A percentile compares a stretch with the other conserved stretches of the same genome.
phyloP scores from a whole-genome alignment of 2,113 vertebrate species.

The Setophaga coronata region DNA sequence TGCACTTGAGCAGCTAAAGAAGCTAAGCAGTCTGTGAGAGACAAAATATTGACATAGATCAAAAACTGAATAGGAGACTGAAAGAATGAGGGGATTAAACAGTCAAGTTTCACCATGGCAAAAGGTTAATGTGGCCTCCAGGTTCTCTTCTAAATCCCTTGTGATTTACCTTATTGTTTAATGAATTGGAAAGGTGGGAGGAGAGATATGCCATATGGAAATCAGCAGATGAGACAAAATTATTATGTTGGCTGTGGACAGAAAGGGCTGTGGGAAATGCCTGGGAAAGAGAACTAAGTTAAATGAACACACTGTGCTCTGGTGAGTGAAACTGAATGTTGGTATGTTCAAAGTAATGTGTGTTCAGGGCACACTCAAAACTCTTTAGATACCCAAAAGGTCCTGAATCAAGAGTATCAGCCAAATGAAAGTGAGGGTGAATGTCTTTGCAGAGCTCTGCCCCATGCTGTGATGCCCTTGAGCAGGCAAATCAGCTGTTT shows the following conservation, averaged over 20 bases:
- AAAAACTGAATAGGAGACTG: slow-evolving; percentile 39
- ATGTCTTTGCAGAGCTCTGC: neutral
- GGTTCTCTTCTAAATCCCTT: slow-evolving; percentile 24
- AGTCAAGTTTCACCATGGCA: slow-evolving; percentile 6
- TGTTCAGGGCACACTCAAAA: neutral
- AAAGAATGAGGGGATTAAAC: slow-evolving; percentile 51
- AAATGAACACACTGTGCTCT: rapidly evolving
- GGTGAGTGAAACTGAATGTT: neutral
- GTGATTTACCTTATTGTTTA: slow-evolving; percentile 43
- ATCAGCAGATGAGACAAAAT: slow-evolving; percentile 13
- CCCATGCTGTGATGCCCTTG: neutral
- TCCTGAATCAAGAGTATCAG: neutral
- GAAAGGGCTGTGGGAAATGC: neutral
- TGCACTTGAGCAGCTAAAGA: slow-evolving; percentile 7
- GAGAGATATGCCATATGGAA: neutral
- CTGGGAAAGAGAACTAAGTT: neutral
- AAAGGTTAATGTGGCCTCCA: slow-evolving; percentile 42
- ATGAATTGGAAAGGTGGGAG: slow-evolving; percentile 37
- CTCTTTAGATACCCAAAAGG: neutral
- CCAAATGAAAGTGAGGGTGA: neutral
- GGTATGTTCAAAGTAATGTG: neutral
- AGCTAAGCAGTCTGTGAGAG: slow-evolving; percentile 35
- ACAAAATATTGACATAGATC: slow-evolving; percentile 57
- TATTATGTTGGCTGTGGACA: neutral
- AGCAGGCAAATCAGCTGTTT: neutral